Evolutionary conservation across 2,888 invertebrate genomes (phyloP).

Genomic region (Cantharis lateralis): DNA sequence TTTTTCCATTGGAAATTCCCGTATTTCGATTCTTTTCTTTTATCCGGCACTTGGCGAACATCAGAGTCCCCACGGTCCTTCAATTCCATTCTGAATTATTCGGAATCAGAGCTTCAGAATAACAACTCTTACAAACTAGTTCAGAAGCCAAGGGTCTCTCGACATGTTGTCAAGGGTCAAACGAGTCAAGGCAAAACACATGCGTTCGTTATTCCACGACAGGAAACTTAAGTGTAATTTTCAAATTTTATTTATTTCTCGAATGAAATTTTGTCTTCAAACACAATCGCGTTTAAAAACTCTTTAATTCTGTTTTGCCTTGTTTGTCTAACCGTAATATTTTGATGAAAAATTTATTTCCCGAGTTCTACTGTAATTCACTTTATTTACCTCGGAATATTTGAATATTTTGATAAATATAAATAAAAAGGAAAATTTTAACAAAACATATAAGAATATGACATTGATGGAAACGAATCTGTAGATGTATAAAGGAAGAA

Average conservation of each 20-base stretch:
- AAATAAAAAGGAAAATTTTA: slow-evolving; percentile 10
- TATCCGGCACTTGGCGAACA: slow-evolving; percentile 34
- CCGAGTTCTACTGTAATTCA: neutral
- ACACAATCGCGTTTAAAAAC: neutral
- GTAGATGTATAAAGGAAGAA: slow-evolving; percentile 1
- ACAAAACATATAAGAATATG: slow-evolving; percentile 10
- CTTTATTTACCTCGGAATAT: neutral
- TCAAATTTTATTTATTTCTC: neutral
- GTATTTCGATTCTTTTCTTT: slow-evolving; percentile 29
- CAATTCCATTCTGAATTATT: slow-evolving; percentile 37
- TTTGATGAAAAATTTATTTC: neutral
- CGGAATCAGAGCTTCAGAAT: slow-evolving; percentile 36
- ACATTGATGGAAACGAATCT: slow-evolving; percentile 17
- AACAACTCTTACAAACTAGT: slow-evolving; percentile 33
- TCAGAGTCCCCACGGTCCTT: slow-evolving; percentile 32
- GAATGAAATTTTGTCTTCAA: neutral
- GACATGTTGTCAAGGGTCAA: slow-evolving; percentile 23
- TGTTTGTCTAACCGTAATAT: neutral
- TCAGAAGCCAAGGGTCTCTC: slow-evolving; percentile 27
- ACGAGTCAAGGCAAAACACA: slow-evolving; percentile 18
- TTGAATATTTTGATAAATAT: slow-evolving; percentile 14
- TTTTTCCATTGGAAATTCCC: slow-evolving; percentile 33
- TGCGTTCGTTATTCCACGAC: neutral
- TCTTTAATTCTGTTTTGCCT: neutral
- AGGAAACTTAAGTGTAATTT: neutral